Evolutionary conservation across 1,140 invertebrate species (phyloP), one percentile per base, ranked within the genome.

Genomic region (Theocolax elegans): DNA sequence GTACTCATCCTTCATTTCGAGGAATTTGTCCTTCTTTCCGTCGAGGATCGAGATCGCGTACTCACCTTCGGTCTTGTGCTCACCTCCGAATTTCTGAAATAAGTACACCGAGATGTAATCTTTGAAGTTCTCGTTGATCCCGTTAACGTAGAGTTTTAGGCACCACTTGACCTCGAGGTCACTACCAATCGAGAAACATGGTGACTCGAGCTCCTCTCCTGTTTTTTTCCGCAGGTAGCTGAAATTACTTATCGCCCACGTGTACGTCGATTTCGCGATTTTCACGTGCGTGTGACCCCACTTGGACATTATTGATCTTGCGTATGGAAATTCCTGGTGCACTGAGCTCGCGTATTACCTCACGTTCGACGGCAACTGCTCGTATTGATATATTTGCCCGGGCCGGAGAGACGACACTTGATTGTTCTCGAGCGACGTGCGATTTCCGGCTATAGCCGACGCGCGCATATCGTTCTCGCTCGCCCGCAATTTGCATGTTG

Each of bases 191-290:
- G 19, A 17, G 12, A 59, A 59, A 15, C 13, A 12, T n/a, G 56
- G 56, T 4, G 56, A 44, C 17, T 40, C 21, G 6, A 59, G 38
- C 21, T 59, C 38, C 13, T 59, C 35, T 3, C 56, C 56, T 9
- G 21, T 44, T 44, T 44, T 25, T 25, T 42, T 59, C 1, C 25
- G 27, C 0, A 59, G 10, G 19, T 42, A 59, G 44, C 56, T 59
- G n/a, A 42, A 59, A 13, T 59, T 44, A 1, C 17, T 19, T 42
- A 59, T 59, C 3, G 31, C 25, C 56, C 56, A 59, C 17, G 38
- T 42, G 19, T 59, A 59, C 23, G 2, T 59, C 35, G 17, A 59
- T 13, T 42, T 27, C 1, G 19, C 25, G 12, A 25, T 42, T 25
- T 25, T 42, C 19, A 59, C 38, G 4, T 35, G 56, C 3, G 56